Evolutionary conservation across 2,888 invertebrate species (phyloP), one percentile per base, ranked within the genome.

Genomic region (Hyposoter dolosus): DNA sequence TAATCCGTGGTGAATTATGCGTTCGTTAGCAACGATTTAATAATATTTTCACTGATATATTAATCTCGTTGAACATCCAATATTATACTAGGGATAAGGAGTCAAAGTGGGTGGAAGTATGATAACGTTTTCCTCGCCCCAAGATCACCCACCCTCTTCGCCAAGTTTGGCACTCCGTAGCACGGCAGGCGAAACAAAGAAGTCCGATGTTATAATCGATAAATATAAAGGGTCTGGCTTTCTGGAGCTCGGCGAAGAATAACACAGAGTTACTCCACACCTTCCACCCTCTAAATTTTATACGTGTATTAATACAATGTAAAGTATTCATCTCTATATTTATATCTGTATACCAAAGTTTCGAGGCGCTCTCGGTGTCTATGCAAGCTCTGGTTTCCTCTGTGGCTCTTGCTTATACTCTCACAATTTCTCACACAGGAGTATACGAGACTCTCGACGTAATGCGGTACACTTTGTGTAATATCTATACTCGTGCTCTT

Each of bases 201-300:
- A 85, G 83, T 78, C 83, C 86, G 87, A 89, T 86, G 83, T 87
- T 88, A 87, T 89, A 89, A 89, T 89, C 89, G 86, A 89, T 89
- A 89, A 88, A 84, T 87, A 82, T 83, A 82, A 75, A 75, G 78
- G 65, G 50, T 50, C 40, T 69, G 83, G 84, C 80, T 77, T 72
- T 74, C 81, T 89, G 89, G 88, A 87, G 69, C 65, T 17, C 15
- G 35, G 85, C 88, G 87, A 88, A 86, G 82, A 85, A 88, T 87
- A 87, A 83, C 81, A 86, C 82, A 72, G 76, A 72, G 79, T 65
- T 80, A 56, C 82, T 74, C 23, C 35, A 23, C 17, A 47, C 76
- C 65, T 65, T 4, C 47, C 65, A 28, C 17, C 65, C 47, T 47
- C 1, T 28, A 53, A 56, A 23, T 50, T 43, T 66, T 53, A 40